Conservation (phyloP, 1,140 invertebrate genomes). For the Notospermus geniculatus region DNA sequence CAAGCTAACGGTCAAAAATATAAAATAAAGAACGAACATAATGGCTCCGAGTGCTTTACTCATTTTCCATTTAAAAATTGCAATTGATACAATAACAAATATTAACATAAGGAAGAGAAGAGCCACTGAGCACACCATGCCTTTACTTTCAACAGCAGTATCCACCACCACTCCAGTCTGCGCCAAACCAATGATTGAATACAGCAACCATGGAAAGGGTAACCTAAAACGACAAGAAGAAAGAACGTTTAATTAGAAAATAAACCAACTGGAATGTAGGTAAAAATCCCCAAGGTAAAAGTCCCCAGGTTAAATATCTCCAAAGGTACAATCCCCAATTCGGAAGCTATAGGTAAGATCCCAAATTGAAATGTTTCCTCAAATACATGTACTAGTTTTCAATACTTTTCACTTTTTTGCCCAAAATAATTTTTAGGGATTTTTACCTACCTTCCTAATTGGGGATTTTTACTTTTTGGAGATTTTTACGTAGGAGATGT, state of each 20-base stretch:
- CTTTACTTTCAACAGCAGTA: constrained; percentile 86
- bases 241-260: too few relatives aligned
- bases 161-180: constrained; percentile 65
- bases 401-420: too few relatives aligned
- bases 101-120: constrained; percentile 93
- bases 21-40: constrained; percentile 95
- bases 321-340: too few relatives aligned
- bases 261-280: not conserved
- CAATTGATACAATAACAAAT: constrained; percentile 93
- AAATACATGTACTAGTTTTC: too few relatives aligned
- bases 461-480: too few relatives aligned
- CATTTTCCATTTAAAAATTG: constrained; percentile 95
- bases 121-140: constrained; percentile 95
- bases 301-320: too few relatives aligned
- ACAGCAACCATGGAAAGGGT: constrained; percentile 94
- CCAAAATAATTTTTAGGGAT: too few relatives aligned
- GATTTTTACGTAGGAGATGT: too few relatives aligned
- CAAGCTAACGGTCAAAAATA: constrained; percentile 90
- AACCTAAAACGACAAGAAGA: constrained; percentile 66
- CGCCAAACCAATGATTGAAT: constrained; percentile 62
- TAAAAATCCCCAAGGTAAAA: too few relatives aligned
- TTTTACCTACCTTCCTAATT: too few relatives aligned
- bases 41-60: constrained; percentile 89
- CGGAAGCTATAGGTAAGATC: too few relatives aligned
- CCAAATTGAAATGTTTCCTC: too few relatives aligned